Conservation (phyloP, 2,888 invertebrate genomes). For the Nephrotoma guestfalica region DNA sequence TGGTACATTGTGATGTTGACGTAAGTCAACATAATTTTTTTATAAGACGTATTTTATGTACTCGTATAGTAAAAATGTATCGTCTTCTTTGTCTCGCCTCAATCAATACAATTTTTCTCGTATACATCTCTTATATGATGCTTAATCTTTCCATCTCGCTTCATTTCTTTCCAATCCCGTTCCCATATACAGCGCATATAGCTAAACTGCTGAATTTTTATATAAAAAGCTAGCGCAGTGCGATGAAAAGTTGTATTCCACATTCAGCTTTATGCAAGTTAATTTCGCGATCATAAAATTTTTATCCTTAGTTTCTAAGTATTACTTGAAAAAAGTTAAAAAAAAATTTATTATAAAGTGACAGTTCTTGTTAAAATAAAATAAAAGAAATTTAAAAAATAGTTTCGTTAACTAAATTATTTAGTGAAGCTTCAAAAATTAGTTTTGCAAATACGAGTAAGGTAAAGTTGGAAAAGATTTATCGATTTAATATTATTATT, state of each 20-base stretch:
- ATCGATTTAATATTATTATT: background rate
- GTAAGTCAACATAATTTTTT: background rate
- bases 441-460: background rate
- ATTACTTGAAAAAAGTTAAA: background rate
- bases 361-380: background rate
- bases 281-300: background rate
- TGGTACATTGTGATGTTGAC: background rate
- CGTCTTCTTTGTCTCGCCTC: background rate
- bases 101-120: background rate
- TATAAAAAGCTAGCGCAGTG: background rate
- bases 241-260: background rate
- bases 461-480: background rate
- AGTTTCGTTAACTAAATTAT: background rate
- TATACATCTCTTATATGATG: background rate
- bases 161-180: background rate
- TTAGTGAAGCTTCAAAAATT: background rate
- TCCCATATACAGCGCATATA: background rate
- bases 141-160: background rate
- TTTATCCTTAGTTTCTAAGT: background rate
- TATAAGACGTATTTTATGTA: background rate
- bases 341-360: background rate
- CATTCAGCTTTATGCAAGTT: background rate
- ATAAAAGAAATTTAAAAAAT: background rate
- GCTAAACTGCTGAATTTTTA: background rate
- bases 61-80: background rate